A percentile compares a stretch with the other conserved stretches of the same genome.
These are phyloP conservation scores for Euura lappo DNA, from an alignment of 1,140 invertebrate genomes.

Conservation along the genomic window DNA sequence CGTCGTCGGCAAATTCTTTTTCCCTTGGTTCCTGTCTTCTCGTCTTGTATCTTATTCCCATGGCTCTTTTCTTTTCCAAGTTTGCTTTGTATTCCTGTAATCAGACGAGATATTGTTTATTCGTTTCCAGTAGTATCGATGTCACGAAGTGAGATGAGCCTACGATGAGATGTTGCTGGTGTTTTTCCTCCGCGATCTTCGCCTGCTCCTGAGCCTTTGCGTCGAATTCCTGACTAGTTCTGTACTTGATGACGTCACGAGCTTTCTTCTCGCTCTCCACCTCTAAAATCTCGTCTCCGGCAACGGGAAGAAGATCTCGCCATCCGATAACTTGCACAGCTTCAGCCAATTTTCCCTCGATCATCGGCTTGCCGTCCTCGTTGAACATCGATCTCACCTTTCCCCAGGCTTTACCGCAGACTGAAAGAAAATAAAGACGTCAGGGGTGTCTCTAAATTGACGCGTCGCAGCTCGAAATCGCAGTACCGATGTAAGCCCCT, in stretches of 20 bases:
- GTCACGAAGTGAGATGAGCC: conserved; percentile 14
- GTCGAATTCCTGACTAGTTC: conserved; percentile 64
- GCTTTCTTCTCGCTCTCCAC: conserved; percentile 80
- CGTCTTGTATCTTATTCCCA: conserved; percentile 62
- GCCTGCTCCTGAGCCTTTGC: conserved; percentile 68
- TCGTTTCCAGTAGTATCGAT: no score
- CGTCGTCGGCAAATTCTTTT: conserved; percentile 63
- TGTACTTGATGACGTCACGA: conserved; percentile 70
- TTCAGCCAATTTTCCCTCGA: conserved; percentile 76
- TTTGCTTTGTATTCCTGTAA: conserved; percentile 69
- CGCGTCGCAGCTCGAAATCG: neutral
- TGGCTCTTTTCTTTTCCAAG: conserved; percentile 67
- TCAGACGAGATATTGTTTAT: neutral
- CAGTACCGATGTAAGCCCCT: conserved; percentile 71
- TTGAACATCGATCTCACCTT: conserved; percentile 89
- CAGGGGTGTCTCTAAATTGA: no score
- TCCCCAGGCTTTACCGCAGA: conserved; percentile 82
- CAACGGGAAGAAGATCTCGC: conserved; percentile 79
- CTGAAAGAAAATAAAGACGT: conserved; percentile 33
- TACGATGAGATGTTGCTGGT: conserved; percentile 68
- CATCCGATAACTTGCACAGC: conserved; percentile 91
- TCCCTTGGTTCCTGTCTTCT: conserved; percentile 60
- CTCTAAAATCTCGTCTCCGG: conserved; percentile 87
- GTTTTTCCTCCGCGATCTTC: conserved; percentile 70
- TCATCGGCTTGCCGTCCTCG: conserved; percentile 73